Evolutionary conservation across 1,140 invertebrate genomes (phyloP).

Genomic region (Bicyclus anynana): DNA sequence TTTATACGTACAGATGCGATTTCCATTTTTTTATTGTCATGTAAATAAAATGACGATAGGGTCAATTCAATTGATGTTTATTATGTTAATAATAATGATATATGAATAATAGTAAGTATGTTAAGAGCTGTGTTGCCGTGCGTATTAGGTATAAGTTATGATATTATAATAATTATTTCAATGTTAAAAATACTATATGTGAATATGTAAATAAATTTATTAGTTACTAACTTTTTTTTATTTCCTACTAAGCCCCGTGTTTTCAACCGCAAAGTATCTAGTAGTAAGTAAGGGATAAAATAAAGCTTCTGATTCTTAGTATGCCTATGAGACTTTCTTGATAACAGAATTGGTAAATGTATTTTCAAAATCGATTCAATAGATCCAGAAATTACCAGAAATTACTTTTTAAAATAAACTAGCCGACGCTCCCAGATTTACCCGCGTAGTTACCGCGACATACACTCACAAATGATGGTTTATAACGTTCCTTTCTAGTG

Average conservation of each 20-base stretch:
- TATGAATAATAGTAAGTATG: neutral
- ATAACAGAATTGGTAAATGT: no score
- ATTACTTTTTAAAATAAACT: no score
- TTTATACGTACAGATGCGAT: constrained; percentile 22
- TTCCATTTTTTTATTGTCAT: constrained; percentile 14
- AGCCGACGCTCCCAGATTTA: no score
- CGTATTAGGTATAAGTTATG: constrained; percentile 39
- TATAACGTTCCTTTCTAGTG: no score
- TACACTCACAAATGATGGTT: no score
- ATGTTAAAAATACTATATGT: constrained; percentile 68
- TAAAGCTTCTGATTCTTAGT: no score
- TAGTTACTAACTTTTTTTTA: constrained; percentile 44
- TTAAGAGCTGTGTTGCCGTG: constrained; percentile 35
- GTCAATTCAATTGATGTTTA: constrained; percentile 20
- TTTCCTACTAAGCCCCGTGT: constrained; percentile 24
- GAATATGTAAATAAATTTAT: constrained; percentile 73
- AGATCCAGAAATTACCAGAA: no score
- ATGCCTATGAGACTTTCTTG: no score
- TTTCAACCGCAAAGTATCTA: neutral
- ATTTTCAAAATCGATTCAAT: no score
- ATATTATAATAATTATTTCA: constrained; percentile 50
- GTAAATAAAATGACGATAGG: constrained; percentile 15
- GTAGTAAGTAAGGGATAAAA: no score
- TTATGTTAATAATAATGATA: neutral
- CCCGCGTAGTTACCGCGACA: no score